Conservation (phyloP, 2,113 vertebrate species). For the Petaurus breviceps region DNA sequence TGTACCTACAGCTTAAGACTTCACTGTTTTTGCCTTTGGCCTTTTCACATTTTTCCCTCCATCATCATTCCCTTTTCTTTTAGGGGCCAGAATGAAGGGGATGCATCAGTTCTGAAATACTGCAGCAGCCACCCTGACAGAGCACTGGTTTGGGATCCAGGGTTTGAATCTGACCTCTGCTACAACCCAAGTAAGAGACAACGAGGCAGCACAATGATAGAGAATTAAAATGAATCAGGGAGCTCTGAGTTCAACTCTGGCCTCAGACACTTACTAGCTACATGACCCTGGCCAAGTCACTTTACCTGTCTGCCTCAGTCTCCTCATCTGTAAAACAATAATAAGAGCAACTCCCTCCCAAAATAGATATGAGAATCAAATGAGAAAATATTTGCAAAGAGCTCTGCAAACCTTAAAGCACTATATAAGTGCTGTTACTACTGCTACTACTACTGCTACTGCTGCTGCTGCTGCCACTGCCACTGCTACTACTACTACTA, state of each 20-base stretch:
- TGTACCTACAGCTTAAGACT: not conserved
- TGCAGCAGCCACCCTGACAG: not conserved
- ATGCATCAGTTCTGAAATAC: not conserved
- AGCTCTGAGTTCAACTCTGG: not conserved
- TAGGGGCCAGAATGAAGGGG: not conserved
- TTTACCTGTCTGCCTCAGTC: not conserved
- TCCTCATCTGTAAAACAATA: not conserved
- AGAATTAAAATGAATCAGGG: not conserved
- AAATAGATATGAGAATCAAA: not conserved
- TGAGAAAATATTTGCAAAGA: not conserved
- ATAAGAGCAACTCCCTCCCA: not conserved
- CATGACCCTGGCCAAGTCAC: not conserved
- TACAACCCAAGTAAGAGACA: not conserved
- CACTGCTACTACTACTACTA: not conserved
- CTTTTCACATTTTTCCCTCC: not conserved
- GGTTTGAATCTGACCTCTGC: not conserved
- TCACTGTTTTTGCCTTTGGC: not conserved
- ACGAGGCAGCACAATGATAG: not conserved
- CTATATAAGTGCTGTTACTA: not conserved
- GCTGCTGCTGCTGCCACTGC: not conserved
- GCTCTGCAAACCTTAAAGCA: no score
- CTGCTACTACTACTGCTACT: not conserved
- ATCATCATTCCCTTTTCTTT: not conserved
- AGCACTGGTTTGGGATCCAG: not conserved
- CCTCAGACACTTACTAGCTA: not conserved